Base-by-base conservation (phyloP, 1,140 invertebrate genomes). In the Drosophila bifasciata region DNA sequence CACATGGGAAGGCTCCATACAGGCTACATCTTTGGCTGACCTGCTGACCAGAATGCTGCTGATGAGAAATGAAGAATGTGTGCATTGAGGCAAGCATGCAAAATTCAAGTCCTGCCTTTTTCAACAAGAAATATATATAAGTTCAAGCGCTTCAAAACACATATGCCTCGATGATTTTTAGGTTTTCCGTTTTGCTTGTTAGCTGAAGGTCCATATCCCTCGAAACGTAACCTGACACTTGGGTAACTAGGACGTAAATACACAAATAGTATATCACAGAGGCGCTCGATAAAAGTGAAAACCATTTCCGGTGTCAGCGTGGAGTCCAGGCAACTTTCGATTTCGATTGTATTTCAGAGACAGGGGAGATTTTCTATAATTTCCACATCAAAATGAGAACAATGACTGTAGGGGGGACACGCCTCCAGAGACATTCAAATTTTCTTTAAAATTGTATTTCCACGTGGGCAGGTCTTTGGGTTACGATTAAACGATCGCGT, bases 261-360 rank as follows among this genome's bases (percentile, higher is more conserved):
- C 60, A 71, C 68, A 78, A 63, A 88, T 83, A 88, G 81, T 83
- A 88, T 88, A 88, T 86, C 81, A 86, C 73, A 67, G 72, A 78
- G 55, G 69, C 56, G 67, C 62, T 77, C 56, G 74, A 78, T 88
- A 88, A 88, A 83, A 86, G 83, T 86, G 76, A 88, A 68, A 86
- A 88, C 83, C 83, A 86, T 88, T 86, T 86, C 83, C 83, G 83
- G 83, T 81, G 76, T 79, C 81, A 86, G 78, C 83, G 83, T 86
- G 81, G 39, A 69, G 78, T 88, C 81, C 83, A 70, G 56, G 56
- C 83, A 75, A 88, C 78, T 86, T 86, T 86, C 83, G 61, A 50
- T 86, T 86, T 88, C 66, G 49, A 32, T 59, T 63, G 45, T 67
- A 7, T 56, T 56, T 72, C 23, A 21, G 36, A 41, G 9, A 23